Conservation (phyloP, 2,888 invertebrate genomes). For the Drosophila neoperkinsi region DNA sequence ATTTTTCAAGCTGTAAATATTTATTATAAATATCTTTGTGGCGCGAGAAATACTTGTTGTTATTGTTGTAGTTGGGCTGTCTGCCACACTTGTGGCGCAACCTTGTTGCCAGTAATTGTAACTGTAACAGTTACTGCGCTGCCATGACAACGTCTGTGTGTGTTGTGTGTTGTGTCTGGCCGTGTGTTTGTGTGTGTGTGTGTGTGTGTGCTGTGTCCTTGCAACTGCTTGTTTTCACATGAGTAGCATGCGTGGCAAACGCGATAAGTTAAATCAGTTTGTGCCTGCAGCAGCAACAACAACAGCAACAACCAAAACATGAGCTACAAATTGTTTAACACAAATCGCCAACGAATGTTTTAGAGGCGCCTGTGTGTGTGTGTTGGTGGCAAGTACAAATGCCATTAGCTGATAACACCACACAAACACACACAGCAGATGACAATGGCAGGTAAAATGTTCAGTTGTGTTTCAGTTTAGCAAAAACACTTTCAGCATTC, state of each 20-base stretch:
- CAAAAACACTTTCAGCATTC: not conserved
- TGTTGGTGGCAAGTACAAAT: conserved; percentile 22
- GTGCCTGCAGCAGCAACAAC: conserved; percentile 62
- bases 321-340: conserved; percentile 76
- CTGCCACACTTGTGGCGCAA: conserved; percentile 47
- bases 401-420: conserved; percentile 5
- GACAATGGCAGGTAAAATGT: not conserved
- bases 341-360: conserved; percentile 52
- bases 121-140: conserved; percentile 7
- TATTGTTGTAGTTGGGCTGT: conserved; percentile 26
- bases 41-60: conserved; percentile 1
- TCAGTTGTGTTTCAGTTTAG: not conserved
- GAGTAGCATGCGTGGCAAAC: conserved; percentile 56
- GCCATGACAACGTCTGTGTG: conserved; percentile 7
- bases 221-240: conserved; percentile 58
- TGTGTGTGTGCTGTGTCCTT: conserved; percentile 20
- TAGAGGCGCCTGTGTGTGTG: not conserved
- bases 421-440: not conserved
- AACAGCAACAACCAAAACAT: conserved; percentile 65
- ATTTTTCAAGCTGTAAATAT: conserved; percentile 34
- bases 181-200: conserved; percentile 9
- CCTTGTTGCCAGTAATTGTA: conserved; percentile 50
- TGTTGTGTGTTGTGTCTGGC: conserved; percentile 12
- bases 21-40: conserved; percentile 56
- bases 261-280: conserved; percentile 75